A percentile compares a stretch with the other conserved stretches of the same genome.
phyloP scores from a whole-genome alignment of 2,888 invertebrate species.

The Drosophila maculinotata region DNA sequence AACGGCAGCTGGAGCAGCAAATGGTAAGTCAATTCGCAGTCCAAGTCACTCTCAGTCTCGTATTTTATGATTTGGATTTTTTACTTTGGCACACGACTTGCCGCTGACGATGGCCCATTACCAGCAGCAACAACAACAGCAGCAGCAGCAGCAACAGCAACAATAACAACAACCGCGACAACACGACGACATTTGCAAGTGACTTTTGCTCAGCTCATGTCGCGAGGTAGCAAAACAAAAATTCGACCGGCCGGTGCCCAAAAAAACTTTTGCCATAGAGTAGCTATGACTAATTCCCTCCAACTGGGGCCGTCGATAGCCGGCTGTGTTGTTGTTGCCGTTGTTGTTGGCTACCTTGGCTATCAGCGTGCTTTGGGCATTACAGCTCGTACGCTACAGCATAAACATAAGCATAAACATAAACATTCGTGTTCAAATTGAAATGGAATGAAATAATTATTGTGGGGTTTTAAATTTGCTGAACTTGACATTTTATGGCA shows the following conservation, averaged over 20 bases:
- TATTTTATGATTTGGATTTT: slow-evolving; percentile 55
- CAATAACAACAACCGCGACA: slow-evolving; percentile 24
- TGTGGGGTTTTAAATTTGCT: slow-evolving; percentile 55
- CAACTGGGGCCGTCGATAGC: slow-evolving; percentile 31
- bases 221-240: slow-evolving; percentile 32
- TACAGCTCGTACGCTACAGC: slow-evolving; percentile 37
- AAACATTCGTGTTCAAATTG: slow-evolving; percentile 71
- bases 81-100: slow-evolving; percentile 65
- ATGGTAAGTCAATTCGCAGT: slow-evolving; percentile 59
- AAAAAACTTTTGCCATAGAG: slow-evolving; percentile 12
- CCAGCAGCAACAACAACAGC: slow-evolving; percentile 24
- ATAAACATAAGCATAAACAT: slow-evolving; percentile 50
- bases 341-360: slow-evolving; percentile 13
- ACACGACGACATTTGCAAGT: slow-evolving; percentile 61
- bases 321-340: slow-evolving; percentile 9
- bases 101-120: slow-evolving; percentile 54
- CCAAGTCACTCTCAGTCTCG: slow-evolving; percentile 41
- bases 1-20: slow-evolving; percentile 62
- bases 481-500: slow-evolving; percentile 76
- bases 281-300: slow-evolving; percentile 68
- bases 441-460: slow-evolving; percentile 78
- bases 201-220: slow-evolving; percentile 51
- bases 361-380: slow-evolving; percentile 38
- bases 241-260: slow-evolving; percentile 65
- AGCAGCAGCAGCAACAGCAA: slow-evolving; percentile 22